Evolutionary conservation across 2,888 invertebrate genomes (phyloP).

Genomic region (Alentia gelatinosa): DNA sequence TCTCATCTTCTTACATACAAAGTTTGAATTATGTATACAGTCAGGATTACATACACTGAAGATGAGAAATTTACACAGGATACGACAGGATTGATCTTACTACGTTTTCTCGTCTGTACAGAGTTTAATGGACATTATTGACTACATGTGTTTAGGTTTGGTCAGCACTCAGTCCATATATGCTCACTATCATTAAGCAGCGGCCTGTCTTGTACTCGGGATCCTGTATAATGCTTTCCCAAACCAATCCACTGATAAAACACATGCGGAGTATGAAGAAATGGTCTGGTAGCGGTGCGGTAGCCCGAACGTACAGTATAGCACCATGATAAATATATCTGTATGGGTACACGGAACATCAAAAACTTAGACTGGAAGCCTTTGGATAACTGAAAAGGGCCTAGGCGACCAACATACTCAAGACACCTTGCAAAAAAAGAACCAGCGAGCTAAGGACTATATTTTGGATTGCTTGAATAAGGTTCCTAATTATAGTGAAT

Average conservation of each 20-base stretch:
- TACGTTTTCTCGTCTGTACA: no score
- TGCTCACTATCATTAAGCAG: not conserved
- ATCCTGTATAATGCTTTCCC: not conserved
- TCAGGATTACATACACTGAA: not conserved
- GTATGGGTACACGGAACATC: not conserved
- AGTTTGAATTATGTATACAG: not conserved
- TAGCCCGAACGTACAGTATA: not conserved
- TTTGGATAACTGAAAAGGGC: not conserved
- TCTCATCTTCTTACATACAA: not conserved
- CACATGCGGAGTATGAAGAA: not conserved
- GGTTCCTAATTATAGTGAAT: not conserved
- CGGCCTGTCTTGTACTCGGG: not conserved
- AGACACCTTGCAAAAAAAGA: not conserved
- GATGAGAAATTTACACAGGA: not conserved
- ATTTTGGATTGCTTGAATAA: not conserved
- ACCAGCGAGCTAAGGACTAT: not conserved
- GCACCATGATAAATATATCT: slow-evolving; percentile 39
- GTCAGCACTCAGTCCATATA: no score
- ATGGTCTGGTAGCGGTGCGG: not conserved
- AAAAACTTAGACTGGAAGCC: slow-evolving; percentile 9
- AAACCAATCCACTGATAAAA: not conserved
- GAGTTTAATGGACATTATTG: not conserved
- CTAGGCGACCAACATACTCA: not conserved
- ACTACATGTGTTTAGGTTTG: no score
- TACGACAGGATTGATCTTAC: not conserved